Conservation (phyloP, 2,888 invertebrate genomes). For the Cryptocephalus moraei region DNA sequence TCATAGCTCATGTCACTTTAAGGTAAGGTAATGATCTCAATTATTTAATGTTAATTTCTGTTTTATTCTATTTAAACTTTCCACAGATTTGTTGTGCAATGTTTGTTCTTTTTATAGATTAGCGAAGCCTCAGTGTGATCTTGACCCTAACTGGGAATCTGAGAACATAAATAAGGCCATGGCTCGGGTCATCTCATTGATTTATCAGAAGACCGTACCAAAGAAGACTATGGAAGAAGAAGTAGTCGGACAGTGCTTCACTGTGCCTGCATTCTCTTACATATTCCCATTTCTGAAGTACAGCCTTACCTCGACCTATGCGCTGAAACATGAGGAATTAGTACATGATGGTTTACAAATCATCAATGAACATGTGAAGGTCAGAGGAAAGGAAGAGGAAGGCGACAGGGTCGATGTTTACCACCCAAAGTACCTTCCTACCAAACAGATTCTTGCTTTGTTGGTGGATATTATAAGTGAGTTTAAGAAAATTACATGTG, state of each 20-base stretch:
- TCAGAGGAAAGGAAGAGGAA: slow-evolving; percentile 38
- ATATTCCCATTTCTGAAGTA: slow-evolving; percentile 67
- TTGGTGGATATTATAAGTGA: slow-evolving; percentile 67
- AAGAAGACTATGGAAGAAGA: slow-evolving; percentile 19
- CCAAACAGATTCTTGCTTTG: slow-evolving; percentile 69
- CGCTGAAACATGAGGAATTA: slow-evolving; percentile 44
- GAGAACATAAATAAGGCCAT: slow-evolving; percentile 55
- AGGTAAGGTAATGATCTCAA: slow-evolving; percentile 28
- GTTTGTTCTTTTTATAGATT: slow-evolving; percentile 42
- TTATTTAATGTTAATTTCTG: too few relatives aligned
- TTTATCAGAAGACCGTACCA: slow-evolving; percentile 44
- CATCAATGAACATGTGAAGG: slow-evolving; percentile 62
- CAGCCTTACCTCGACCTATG: slow-evolving; percentile 41
- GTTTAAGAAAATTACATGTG: slow-evolving; percentile 17
- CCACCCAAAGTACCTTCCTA: slow-evolving; percentile 71
- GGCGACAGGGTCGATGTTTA: slow-evolving; percentile 44
- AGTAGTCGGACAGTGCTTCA: slow-evolving; percentile 37
- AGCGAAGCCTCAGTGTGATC: slow-evolving; percentile 68
- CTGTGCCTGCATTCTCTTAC: slow-evolving; percentile 73
- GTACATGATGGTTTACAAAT: slow-evolving; percentile 54
- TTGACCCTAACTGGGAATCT: slow-evolving; percentile 68
- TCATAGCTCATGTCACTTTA: slow-evolving; percentile 63
- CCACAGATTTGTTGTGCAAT: too few relatives aligned
- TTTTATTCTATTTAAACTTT: too few relatives aligned
- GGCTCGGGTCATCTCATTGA: slow-evolving; percentile 47